Base-by-base conservation (phyloP, 2,797 vertebrate genomes). In the Lagorchestes hirsutus region DNA sequence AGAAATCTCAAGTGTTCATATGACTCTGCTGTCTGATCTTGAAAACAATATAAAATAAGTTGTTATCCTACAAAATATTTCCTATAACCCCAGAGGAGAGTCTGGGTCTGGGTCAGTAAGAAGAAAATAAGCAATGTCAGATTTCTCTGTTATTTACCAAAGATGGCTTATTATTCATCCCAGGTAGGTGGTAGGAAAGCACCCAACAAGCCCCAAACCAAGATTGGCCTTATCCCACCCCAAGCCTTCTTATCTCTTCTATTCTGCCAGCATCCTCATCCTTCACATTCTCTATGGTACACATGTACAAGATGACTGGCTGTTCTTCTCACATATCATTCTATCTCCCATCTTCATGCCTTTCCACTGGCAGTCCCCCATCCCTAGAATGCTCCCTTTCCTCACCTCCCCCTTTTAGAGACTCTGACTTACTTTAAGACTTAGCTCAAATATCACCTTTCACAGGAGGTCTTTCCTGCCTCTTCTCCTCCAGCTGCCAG, bases 1-100 rank as follows among this genome's bases (percentile, higher is more conserved):
- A 52, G 0, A 1, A 52, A 55, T 74, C 58, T 57, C 46, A 22
- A 54, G 40, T 54, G 46, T 55, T 92, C 50, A 12, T 31, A 29
- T 74, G n/a, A 96, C 67, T 13, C 92, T 96, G 40, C 50, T 90
- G 28, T 40, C 40, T 91, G 91, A 91, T 55, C 46, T 58, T 95
- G 87, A 74, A 94, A 97, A 57, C 90, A 93, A 93, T 31, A 27
- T 34, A 56, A 55, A 55, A 16, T 16, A 93, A 92, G 46, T 46
- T 5, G 4, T 54, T 87, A 94, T 58, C 62, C 58, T n/a, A 50
- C 1, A 29, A 40, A 74, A 54, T 54, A 52, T 46, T 67, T 31
- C 55, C 22, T 90, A 58, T 87, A 91, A 54, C 58, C 18, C 28
- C 91, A 96, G 91, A 92, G 55, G 24, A 54, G 34, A 0, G 14